Conservation (phyloP, 1,140 invertebrate genomes). For the Dinoponera quadriceps region DNA sequence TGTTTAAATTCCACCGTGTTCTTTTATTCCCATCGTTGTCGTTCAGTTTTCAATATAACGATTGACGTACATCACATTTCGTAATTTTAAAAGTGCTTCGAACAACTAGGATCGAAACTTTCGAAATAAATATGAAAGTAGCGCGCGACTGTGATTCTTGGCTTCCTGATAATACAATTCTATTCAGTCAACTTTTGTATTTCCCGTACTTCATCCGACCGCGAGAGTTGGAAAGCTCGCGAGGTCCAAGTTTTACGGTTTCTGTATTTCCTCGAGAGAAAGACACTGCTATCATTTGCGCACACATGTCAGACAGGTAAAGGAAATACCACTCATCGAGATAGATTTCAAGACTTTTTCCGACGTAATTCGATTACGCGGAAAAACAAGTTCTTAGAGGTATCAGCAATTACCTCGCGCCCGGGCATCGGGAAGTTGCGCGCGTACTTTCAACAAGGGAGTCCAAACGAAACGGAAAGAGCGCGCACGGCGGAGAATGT, state of each 20-base stretch:
- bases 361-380: conserved; percentile 53
- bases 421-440: conserved; percentile 37
- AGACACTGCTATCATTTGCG: conserved; percentile 13
- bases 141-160: conserved; percentile 17
- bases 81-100: conserved; percentile 28
- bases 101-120: conserved; percentile 11
- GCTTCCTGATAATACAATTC: conserved; percentile 30
- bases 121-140: conserved; percentile 34
- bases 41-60: not conserved
- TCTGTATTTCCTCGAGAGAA: conserved; percentile 21
- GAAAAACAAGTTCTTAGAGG: conserved; percentile 48
- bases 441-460: conserved; percentile 31
- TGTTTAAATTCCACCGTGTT: not conserved
- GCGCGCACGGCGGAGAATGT: conserved; percentile 21
- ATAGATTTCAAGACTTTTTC: conserved; percentile 23
- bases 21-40: not conserved
- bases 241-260: conserved; percentile 24
- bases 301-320: conserved; percentile 37
- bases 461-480: conserved; percentile 26
- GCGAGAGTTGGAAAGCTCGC: conserved; percentile 37
- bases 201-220: conserved; percentile 19
- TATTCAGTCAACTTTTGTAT: conserved; percentile 42
- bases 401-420: conserved; percentile 44
- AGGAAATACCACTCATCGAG: conserved; percentile 41
- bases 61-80: not conserved